Evolutionary conservation across 2,113 vertebrate species (phyloP).

Genomic region (Otolemur garnettii): DNA sequence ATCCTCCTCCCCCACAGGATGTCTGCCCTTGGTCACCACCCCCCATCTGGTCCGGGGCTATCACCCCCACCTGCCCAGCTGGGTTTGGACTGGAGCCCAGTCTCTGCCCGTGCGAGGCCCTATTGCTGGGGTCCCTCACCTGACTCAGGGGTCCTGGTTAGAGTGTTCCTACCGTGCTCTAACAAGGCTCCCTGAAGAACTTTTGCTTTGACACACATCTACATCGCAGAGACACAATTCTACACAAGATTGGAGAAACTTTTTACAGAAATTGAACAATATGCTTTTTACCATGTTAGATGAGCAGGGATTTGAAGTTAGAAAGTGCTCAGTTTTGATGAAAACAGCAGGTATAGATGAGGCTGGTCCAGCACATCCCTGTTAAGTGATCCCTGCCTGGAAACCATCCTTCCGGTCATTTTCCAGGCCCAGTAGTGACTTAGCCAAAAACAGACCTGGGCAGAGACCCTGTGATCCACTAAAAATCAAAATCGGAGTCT

Average conservation of each 20-base stretch:
- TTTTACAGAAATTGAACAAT: background rate
- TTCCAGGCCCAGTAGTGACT: rapidly evolving
- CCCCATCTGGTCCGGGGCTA: background rate
- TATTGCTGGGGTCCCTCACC: background rate
- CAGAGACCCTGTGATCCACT: background rate
- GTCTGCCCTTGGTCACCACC: background rate
- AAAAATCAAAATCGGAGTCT: rapidly evolving
- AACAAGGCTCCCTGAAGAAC: background rate
- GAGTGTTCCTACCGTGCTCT: background rate
- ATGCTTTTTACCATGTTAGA: background rate
- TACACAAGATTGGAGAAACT: background rate
- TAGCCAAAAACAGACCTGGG: background rate
- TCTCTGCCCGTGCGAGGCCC: background rate
- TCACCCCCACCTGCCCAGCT: background rate
- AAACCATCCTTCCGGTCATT: rapidly evolving
- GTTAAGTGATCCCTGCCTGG: rapidly evolving
- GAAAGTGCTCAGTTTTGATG: background rate
- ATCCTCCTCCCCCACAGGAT: no score
- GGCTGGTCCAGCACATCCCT: rapidly evolving
- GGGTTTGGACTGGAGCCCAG: background rate
- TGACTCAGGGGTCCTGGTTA: background rate
- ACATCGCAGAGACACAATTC: background rate
- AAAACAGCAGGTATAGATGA: background rate
- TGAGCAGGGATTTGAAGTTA: rapidly evolving
- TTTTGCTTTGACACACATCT: background rate